Evolutionary conservation across 2,797 vertebrate species (phyloP), one percentile per base, ranked within the genome.

Genomic region (Apodemus agrarius): DNA sequence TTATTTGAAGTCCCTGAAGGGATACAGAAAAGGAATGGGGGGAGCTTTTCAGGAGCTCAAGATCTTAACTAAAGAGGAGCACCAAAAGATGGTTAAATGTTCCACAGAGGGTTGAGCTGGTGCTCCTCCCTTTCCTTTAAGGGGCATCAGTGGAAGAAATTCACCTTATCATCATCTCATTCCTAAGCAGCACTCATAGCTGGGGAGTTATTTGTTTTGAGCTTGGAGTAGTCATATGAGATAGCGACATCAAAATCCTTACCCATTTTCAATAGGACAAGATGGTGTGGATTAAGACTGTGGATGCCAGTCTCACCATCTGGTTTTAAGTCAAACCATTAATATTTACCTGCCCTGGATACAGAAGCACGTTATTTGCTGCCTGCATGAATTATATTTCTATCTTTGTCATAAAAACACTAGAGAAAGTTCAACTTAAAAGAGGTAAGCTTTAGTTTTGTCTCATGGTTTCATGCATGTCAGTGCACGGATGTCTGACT

Each of bases 271-370:
- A 75, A 34, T 3, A 37, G 67, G 78, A 21, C 52, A 52, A 96
- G 65, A 63, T 26, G 8, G 14, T 24, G 1, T 29, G 40, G 52
- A 80, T 79, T 89, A 34, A 75, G 49, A 34, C 19, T 59, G 31
- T 87, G 65, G 24, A 3, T 24, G 43, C 93, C 59, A 22, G 79
- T 16, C 10, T 89, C 49, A 90, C 7, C 79, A 84, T 26, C 21
- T 81, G 83, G 31, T 84, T 96, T 94, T 54, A 17, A 90, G 34
- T 90, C 40, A 83, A 16, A 85, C 34, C 29, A 75, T n/a, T 81
- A 63, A 69, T 59, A 46, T 80, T 63, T 76, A 49, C 57, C 49
- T 89, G 5, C 43, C 78, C 26, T 59, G 12, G 57, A 43, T 91
- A 11, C 26, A 74, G 52, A 46, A 74, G 22, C 37, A 90, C 79